Evolutionary conservation across 2,888 invertebrate genomes (phyloP), one percentile per base, ranked within the genome.

Genomic region (Dichetophora obliterata): DNA sequence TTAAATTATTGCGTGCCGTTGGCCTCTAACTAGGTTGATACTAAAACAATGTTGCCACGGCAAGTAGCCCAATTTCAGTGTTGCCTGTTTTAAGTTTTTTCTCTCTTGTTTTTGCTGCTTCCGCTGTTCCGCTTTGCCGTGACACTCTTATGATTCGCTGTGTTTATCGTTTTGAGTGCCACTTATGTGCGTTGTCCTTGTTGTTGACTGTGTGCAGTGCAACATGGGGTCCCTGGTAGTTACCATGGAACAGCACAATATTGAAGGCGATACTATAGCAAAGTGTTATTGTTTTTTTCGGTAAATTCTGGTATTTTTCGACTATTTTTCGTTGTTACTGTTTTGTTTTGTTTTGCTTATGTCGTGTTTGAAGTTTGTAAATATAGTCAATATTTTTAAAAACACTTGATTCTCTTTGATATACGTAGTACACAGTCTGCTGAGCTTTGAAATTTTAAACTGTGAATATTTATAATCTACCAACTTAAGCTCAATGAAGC

Each of bases 1-100:
- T 59, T 59, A 59, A 59, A 59, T 59, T 59, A 59, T 59, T 59
- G 59, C 59, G 22, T 59, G 59, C 27, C 59, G 24, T 59, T 59
- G 59, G 59, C 59, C 59, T 59, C 22, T 59, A 59, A 59, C 59
- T 27, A 16, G 59, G 59, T 27, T 59, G 27, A 5, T 27, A 27
- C 59, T 59, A 22, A 59, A 59, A 59, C 59, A 59, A 59, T 59
- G 59, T 59, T 59, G 59, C 59, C 22, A 59, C 59, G 24, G 19
- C 59, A 22, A 59, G 27, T 27, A 59, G 24, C 59, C 59, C 27
- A 59, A 59, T 59, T 59, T 59, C 27, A 22, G 24, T 59, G 14
- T 14, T 22, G 22, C 24, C 27, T 22, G 24, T 54, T 3, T 27
- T 27, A 24, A 22, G 27, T 59, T 57, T 59, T 22, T 14, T 16